Base-by-base conservation (phyloP, 2,797 vertebrate species). In the Simalia tracyae region DNA sequence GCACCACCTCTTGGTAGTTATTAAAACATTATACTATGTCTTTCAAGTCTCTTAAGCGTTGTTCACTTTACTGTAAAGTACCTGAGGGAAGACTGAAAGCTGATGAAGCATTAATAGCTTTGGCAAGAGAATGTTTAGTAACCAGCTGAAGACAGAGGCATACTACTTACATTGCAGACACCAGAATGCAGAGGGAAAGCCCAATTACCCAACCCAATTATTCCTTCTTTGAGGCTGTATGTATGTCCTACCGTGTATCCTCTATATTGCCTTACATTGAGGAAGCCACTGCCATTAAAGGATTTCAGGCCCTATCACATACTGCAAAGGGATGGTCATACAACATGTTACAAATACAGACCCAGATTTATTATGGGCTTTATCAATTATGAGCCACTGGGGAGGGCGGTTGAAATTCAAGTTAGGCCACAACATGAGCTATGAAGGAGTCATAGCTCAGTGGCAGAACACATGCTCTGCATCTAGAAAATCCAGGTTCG, bases 41-140 rank as follows among this genome's bases (percentile, higher is more conserved):
- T 61, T 88, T 88, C 91, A 92, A 42, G 61, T 17, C 68, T 50
- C 86, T 84, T 84, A 92, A 86, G 50, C 59, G 81, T 36, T 63
- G 60, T 57, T 89, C 10, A 89, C 9, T 85, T 57, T 57, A 59
- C 76, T 90, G 64, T 50, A 91, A 91, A n/a, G 59, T 57, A 91
- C 11, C 28, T 54, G 59, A n/a, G 57, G 56, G 31, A 76, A 87
- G 22, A 36, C 84, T 76, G 81, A 31, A 66, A 61, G 84, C 64
- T 68, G 76, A 85, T 88, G 54, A 72, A 87, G 36, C 56, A 76
- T n/a, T 42, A 87, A 91, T 66, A 54, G 42, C 24, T 85, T 76
- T 46, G 56, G 88, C 56, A 92, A 92, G 42, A 5, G 28, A 46
- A 50, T 76, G 9, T 26, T 36, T 84, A 63, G 19, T 84, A 56